A percentile compares a stretch with the other conserved stretches of the same genome.
Conservation (phyloP, 2,888 invertebrate species). For the Trichopoda pennipes region DNA sequence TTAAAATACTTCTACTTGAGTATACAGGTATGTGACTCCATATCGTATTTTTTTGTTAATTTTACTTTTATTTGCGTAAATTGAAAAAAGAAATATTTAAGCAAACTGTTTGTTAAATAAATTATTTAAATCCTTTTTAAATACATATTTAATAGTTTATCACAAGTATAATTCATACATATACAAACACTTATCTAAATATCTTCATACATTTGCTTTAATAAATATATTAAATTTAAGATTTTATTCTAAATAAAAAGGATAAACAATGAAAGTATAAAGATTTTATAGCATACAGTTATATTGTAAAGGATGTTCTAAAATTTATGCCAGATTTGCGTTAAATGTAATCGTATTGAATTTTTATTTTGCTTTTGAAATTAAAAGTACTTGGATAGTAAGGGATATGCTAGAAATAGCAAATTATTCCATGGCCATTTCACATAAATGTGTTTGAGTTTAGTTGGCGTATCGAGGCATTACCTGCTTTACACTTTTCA, state of each 20-base stretch:
- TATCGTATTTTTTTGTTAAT: too few species aligned
- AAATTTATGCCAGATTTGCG: too few species aligned
- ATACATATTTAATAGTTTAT: slow-evolving; percentile 26
- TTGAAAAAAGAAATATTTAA: background rate
- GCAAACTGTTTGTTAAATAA: slow-evolving; percentile 13
- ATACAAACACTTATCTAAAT: background rate
- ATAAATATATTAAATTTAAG: slow-evolving; percentile 4
- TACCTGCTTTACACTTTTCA: too few species aligned
- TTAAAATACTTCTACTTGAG: too few species aligned
- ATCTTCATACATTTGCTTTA: slow-evolving; percentile 4
- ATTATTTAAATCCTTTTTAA: slow-evolving; percentile 31
- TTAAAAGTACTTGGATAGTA: too few species aligned
- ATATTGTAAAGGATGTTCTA: background rate
- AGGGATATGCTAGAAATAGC: too few species aligned
- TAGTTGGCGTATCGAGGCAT: too few species aligned
- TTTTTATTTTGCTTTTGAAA: too few species aligned
- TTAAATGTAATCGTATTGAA: too few species aligned
- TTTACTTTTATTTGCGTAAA: background rate
- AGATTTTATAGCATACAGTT: background rate
- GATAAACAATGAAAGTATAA: background rate
- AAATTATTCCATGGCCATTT: too few species aligned
- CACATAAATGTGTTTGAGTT: too few species aligned
- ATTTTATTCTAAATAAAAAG: background rate
- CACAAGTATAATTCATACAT: slow-evolving; percentile 9
- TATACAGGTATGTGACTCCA: too few species aligned